phyloP scores from a whole-genome alignment of 2,888 invertebrate species.

The Gisinianus flammeolus region DNA sequence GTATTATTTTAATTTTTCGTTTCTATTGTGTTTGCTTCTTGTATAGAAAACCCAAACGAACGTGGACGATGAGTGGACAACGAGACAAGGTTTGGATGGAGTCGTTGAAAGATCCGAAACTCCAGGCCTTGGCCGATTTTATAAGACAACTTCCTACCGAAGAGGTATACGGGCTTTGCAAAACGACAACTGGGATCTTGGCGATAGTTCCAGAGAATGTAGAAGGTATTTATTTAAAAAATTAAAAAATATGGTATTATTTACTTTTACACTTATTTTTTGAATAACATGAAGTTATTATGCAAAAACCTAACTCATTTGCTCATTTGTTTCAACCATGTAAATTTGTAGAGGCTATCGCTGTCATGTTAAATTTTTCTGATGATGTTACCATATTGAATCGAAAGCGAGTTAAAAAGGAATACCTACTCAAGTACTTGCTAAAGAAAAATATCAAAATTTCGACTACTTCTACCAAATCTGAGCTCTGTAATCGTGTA shows the following conservation, averaged over 20 bases:
- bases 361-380: conserved; percentile 65
- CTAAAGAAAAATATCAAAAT: conserved; percentile 64
- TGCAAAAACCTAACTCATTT: too few species aligned
- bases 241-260: too few species aligned
- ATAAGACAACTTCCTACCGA: conserved; percentile 42
- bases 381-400: conserved; percentile 64
- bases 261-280: not conserved
- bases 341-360: conserved; percentile 65
- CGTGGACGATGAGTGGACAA: too few species aligned
- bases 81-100: not conserved
- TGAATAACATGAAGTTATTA: too few species aligned
- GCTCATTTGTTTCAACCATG: not conserved
- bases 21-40: too few species aligned
- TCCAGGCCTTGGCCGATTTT: conserved; percentile 23
- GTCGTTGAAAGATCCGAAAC: not conserved
- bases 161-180: conserved; percentile 43
- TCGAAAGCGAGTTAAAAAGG: conserved; percentile 66
- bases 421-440: conserved; percentile 67
- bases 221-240: conserved; percentile 45
- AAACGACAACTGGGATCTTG: conserved; percentile 44
- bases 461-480: conserved; percentile 65
- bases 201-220: conserved; percentile 25
- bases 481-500: conserved; percentile 60
- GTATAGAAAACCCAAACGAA: too few species aligned
- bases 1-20: too few species aligned